Percentiles rank a stretch among this genome's conserved stretches.
These are phyloP conservation scores for Eupithecia vulgata DNA, from an alignment of 2,888 invertebrate genomes.

Conservation along the genomic window DNA sequence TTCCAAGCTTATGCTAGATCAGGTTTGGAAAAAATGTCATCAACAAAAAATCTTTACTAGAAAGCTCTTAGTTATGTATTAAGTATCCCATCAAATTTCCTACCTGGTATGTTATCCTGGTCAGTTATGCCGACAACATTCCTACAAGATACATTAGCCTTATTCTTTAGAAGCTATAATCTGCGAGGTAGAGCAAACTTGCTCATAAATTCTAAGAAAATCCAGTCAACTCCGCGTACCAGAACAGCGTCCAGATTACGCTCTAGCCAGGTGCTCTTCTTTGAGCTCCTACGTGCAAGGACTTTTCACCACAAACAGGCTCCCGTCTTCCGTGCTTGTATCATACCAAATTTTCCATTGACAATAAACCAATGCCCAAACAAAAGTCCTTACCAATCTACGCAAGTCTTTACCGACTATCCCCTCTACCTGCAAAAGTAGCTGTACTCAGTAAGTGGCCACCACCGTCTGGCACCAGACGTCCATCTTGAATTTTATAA, in stretches of 20 bases:
- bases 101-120: too few relatives aligned
- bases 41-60: too few relatives aligned
- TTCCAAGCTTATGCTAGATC: too few relatives aligned
- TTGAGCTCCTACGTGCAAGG: neutral
- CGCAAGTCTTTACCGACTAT: constrained; percentile 30
- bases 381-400: constrained; percentile 23
- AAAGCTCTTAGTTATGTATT: too few relatives aligned
- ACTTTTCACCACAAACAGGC: neutral
- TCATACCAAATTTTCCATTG: neutral
- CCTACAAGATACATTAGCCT: too few relatives aligned
- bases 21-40: too few relatives aligned
- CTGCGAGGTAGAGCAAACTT: neutral
- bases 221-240: neutral
- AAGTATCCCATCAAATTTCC: too few relatives aligned
- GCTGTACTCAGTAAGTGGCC: constrained; percentile 37
- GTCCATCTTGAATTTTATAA: constrained; percentile 30
- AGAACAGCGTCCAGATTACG: too few relatives aligned
- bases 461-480: constrained; percentile 20
- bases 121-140: too few relatives aligned
- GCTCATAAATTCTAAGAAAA: neutral
- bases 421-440: constrained; percentile 21
- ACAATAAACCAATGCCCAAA: neutral
- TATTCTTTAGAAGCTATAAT: neutral
- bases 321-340: neutral
- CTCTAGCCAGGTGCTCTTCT: neutral